Evolutionary conservation across 2,888 invertebrate genomes (phyloP).

Genomic region (Strigamia maritima): DNA sequence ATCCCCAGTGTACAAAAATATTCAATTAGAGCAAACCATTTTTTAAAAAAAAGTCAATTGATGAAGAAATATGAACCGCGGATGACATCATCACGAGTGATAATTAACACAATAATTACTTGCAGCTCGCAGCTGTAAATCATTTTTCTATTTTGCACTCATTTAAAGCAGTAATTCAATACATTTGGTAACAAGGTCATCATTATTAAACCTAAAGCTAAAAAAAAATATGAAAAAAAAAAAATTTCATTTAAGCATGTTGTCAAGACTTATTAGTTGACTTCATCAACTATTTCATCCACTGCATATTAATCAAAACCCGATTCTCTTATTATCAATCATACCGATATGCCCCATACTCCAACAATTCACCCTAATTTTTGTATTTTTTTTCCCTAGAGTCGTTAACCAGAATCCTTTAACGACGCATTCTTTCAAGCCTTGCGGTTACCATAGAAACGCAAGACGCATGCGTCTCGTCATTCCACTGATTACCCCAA

Average conservation of each 20-base stretch:
- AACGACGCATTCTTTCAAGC: slow-evolving; percentile 24
- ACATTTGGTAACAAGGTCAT: neutral
- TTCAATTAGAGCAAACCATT: neutral
- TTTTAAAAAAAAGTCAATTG: neutral
- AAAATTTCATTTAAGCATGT: neutral
- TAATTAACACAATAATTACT: slow-evolving; percentile 18
- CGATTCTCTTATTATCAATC: slow-evolving; percentile 1
- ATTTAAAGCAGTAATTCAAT: slow-evolving; percentile 21
- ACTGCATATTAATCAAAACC: neutral
- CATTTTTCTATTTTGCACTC: slow-evolving; percentile 14
- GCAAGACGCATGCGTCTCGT: slow-evolving; percentile 25
- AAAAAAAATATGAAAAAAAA: neutral
- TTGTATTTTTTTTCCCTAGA: neutral
- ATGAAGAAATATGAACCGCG: slow-evolving; percentile 13
- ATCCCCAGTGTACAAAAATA: neutral
- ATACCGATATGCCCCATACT: neutral
- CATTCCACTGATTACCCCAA: slow-evolving; percentile 27
- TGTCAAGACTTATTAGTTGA: slow-evolving; percentile 23
- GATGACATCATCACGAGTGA: slow-evolving; percentile 22
- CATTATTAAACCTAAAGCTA: neutral
- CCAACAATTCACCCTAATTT: neutral
- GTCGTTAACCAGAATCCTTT: slow-evolving; percentile 24
- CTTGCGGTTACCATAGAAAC: slow-evolving; percentile 25
- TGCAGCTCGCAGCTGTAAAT: slow-evolving; percentile 12
- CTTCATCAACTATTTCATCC: slow-evolving; percentile 19